Base-by-base conservation (phyloP, 1,140 invertebrate species). In the Drosophila triauraria region DNA sequence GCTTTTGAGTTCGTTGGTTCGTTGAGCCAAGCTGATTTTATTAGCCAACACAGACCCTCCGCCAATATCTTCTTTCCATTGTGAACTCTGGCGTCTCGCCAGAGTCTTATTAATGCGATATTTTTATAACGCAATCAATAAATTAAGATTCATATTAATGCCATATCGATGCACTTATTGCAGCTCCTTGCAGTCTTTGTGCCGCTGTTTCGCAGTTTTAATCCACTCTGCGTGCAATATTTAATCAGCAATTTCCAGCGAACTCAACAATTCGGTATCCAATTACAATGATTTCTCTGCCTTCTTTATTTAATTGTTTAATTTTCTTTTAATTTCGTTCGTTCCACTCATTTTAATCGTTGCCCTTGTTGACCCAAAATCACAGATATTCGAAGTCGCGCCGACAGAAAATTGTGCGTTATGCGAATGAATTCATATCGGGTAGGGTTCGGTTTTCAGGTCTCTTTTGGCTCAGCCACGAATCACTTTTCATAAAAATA, bases 291-390 rank as follows among this genome's bases (percentile, higher is more conserved):
- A 76, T 77, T 75, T 72, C 40, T 15, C 25, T 47, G 67, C 50
- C 56, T 64, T 53, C 75, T 71, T 59, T 58, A 77, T 79, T 82
- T 79, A 90, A 88, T 85, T 82, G 85, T 82, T 82, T 90, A 71
- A 88, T 82, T 76, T 88, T 51, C 78, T 63, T 82, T 90, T 84
- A 78, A 90, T 81, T 58, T 38, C 70, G 46, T 56, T 44, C 57
- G 42, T 35, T 40, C 25, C 23, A 15, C 47, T 10, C 38, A 27
- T 17, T 44, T 51, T 60, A 53, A 57, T 47, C 43, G 54, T 17
- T n/a, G 25, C 27, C 30, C 51, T 68, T 69, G 69, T 75, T 90
- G 78, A 88, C 80, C 78, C 65, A 56, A 75, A 72, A 68, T 30
- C 44, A 5, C 38, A 40, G 17, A 42, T 32, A 64, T 76, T 76